phyloP scores from a whole-genome alignment of 92 coral and sea anemone species.

The Epizoanthus stellaris region DNA sequence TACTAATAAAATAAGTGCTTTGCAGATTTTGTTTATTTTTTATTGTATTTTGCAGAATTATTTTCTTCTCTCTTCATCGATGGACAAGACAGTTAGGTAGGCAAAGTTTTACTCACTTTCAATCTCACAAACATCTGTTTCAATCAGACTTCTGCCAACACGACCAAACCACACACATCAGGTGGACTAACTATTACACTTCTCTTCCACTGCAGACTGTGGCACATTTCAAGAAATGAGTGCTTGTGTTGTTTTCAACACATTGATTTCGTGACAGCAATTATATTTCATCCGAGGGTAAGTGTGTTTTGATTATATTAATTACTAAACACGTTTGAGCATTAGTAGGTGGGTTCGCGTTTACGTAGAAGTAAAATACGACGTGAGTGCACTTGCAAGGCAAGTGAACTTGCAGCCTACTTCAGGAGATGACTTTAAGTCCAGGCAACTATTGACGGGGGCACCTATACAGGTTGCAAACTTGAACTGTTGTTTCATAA shows the following conservation, averaged over 20 bases:
- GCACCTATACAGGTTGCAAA: too few relatives aligned
- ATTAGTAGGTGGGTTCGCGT: too few relatives aligned
- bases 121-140: not conserved
- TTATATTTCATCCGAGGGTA: slow-evolving; percentile 98
- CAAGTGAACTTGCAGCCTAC: too few relatives aligned
- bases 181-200: not conserved
- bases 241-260: slow-evolving; percentile 99
- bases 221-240: slow-evolving; percentile 98
- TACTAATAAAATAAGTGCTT: not conserved
- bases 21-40: not conserved
- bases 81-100: slow-evolving; percentile 99
- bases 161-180: too few relatives aligned
- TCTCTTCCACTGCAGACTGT: slow-evolving; percentile 64
- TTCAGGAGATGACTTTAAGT: too few relatives aligned
- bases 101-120: not conserved
- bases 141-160: too few relatives aligned
- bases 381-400: too few relatives aligned
- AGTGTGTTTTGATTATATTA: slow-evolving; percentile 11
- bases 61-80: slow-evolving; percentile 95
- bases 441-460: too few relatives aligned
- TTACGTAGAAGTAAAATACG: too few relatives aligned
- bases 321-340: too few relatives aligned
- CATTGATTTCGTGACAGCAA: slow-evolving; percentile 98
- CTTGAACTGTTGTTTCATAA: too few relatives aligned
- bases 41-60: slow-evolving; percentile 77